phyloP scores from a whole-genome alignment of 2,888 invertebrate species.

The Poecilobothrus nobilitatus region DNA sequence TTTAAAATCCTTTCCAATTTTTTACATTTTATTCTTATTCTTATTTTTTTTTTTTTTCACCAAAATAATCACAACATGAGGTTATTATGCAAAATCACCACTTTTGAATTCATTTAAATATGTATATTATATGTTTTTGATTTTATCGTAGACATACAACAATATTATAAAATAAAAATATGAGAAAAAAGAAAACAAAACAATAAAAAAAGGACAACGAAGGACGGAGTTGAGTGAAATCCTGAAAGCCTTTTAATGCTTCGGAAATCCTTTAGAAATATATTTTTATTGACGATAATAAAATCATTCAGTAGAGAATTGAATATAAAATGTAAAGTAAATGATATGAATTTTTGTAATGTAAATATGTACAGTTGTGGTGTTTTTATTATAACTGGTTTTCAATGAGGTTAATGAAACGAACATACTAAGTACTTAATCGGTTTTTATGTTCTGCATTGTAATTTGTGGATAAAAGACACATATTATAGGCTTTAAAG shows the following conservation, averaged over 20 bases:
- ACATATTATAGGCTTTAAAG: too few species aligned
- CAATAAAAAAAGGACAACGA: background rate
- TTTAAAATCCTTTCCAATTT: background rate
- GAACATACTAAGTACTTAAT: too few species aligned
- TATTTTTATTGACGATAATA: constrained; percentile 2
- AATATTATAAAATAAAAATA: background rate
- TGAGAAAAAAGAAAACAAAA: background rate
- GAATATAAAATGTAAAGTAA: background rate
- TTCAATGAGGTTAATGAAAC: too few species aligned
- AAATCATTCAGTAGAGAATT: background rate
- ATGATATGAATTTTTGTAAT: too few species aligned
- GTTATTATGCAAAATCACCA: constrained; percentile 3
- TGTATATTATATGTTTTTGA: too few species aligned
- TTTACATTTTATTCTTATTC: background rate
- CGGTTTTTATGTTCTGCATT: too few species aligned
- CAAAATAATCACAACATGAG: background rate
- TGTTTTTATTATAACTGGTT: too few species aligned
- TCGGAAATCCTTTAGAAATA: constrained; percentile 6
- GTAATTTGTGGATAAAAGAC: too few species aligned
- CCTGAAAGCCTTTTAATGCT: constrained; percentile 1
- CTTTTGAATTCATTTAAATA: background rate
- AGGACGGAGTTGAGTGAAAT: background rate
- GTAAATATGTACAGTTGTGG: too few species aligned
- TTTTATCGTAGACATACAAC: too few species aligned
- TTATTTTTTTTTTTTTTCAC: background rate